Evolutionary conservation across 2,797 vertebrate species (phyloP).

Genomic region (Acropternis orthonyx): DNA sequence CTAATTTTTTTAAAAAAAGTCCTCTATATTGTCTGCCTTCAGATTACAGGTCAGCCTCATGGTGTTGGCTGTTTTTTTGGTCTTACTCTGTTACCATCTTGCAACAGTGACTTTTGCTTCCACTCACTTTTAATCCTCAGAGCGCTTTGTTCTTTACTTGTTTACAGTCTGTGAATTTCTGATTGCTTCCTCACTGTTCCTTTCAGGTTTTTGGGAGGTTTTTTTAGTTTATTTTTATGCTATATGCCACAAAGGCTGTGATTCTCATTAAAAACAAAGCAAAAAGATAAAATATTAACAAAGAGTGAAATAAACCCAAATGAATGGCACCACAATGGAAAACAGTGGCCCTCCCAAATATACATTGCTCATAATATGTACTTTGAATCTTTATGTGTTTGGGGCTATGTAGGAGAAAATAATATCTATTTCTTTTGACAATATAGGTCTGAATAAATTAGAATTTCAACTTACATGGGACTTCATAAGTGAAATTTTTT

Average conservation of each 20-base stretch:
- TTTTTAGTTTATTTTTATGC: neutral
- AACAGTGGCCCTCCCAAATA: neutral
- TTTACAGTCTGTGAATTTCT: neutral
- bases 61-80: neutral
- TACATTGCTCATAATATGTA: neutral
- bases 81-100: neutral
- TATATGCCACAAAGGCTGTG: neutral
- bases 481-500: neutral
- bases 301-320: neutral
- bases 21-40: neutral
- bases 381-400: neutral
- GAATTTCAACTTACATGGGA: neutral
- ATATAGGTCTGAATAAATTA: neutral
- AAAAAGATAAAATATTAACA: neutral
- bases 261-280: neutral
- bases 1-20: neutral
- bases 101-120: neutral
- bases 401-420: neutral
- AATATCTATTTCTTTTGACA: neutral
- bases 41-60: neutral
- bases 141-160: neutral
- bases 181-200: neutral
- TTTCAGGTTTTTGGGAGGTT: neutral
- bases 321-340: neutral
- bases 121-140: neutral